Percentiles rank a stretch among this genome's conserved stretches.
These are phyloP conservation scores for Argopecten irradians DNA, from an alignment of 1,140 invertebrate species.

Conservation along the genomic window DNA sequence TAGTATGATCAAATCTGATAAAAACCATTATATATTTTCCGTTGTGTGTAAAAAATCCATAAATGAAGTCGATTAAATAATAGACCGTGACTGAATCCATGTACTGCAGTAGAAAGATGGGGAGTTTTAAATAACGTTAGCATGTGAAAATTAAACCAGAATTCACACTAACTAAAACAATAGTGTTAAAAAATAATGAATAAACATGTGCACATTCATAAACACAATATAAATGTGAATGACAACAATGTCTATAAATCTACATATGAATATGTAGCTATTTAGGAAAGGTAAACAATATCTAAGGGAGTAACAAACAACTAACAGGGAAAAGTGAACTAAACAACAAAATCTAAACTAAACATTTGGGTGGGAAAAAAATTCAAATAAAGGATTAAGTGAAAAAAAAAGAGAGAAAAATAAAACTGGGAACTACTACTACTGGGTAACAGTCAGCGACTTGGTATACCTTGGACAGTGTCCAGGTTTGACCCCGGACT, in stretches of 20 bases:
- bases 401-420: neutral
- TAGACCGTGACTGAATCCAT: neutral
- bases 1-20: neutral
- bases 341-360: neutral
- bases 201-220: neutral
- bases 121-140: neutral
- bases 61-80: neutral
- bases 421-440: neutral
- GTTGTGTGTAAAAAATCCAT: neutral
- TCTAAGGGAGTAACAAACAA: neutral
- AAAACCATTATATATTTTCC: neutral
- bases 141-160: neutral
- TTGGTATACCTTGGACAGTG: neutral
- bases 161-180: no score
- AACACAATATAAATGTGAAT: neutral
- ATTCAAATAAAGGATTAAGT: no score
- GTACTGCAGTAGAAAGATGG: neutral
- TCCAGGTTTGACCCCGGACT: conserved; percentile 13
- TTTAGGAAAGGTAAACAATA: neutral
- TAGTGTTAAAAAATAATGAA: neutral
- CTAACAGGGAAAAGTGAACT: neutral
- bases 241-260: no score
- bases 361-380: neutral
- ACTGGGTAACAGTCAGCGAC: neutral
- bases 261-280: neutral